Evolutionary conservation across 1,140 invertebrate genomes (phyloP).

Genomic region (Bombus balteatus): DNA sequence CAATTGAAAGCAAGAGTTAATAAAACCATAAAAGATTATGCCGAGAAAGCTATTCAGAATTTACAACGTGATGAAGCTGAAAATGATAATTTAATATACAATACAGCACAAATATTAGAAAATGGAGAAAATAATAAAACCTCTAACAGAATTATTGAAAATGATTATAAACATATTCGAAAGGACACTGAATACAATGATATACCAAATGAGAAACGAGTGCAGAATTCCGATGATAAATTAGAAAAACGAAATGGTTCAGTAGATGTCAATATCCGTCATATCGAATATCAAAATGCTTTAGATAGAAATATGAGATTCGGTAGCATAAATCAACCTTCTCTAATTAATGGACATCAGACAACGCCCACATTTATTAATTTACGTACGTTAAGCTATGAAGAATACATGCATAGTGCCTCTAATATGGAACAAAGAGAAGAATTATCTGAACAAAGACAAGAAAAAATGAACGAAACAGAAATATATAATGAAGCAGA

Average conservation of each 20-base stretch:
- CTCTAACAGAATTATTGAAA: slow-evolving; percentile 23
- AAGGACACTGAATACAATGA: slow-evolving; percentile 28
- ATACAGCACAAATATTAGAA: slow-evolving; percentile 37
- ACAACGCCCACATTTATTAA: slow-evolving; percentile 56
- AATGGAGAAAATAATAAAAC: slow-evolving; percentile 65
- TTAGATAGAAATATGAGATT: slow-evolving; percentile 46
- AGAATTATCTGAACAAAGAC: not conserved
- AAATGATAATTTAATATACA: slow-evolving; percentile 48
- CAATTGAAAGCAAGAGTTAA: slow-evolving; percentile 22
- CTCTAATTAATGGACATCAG: slow-evolving; percentile 64
- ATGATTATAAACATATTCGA: slow-evolving; percentile 29
- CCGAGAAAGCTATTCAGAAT: slow-evolving; percentile 69
- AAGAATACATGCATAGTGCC: slow-evolving; percentile 71
- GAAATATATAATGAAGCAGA: slow-evolving; percentile 52
- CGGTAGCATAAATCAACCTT: slow-evolving; percentile 33
- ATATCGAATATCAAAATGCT: slow-evolving; percentile 32
- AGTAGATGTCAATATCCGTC: slow-evolving; percentile 28
- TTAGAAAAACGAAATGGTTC: slow-evolving; percentile 59
- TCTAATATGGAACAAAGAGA: slow-evolving; percentile 30
- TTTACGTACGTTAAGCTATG: slow-evolving; percentile 68
- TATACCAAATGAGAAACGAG: slow-evolving; percentile 32
- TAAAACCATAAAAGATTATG: slow-evolving; percentile 72
- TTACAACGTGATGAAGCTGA: slow-evolving; percentile 65
- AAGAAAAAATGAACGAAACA: slow-evolving; percentile 27
- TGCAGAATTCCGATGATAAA: slow-evolving; percentile 28